A percentile compares a stretch with the other conserved stretches of the same genome.
Conservation (phyloP, 2,113 vertebrate genomes). For the Martes martes region DNA sequence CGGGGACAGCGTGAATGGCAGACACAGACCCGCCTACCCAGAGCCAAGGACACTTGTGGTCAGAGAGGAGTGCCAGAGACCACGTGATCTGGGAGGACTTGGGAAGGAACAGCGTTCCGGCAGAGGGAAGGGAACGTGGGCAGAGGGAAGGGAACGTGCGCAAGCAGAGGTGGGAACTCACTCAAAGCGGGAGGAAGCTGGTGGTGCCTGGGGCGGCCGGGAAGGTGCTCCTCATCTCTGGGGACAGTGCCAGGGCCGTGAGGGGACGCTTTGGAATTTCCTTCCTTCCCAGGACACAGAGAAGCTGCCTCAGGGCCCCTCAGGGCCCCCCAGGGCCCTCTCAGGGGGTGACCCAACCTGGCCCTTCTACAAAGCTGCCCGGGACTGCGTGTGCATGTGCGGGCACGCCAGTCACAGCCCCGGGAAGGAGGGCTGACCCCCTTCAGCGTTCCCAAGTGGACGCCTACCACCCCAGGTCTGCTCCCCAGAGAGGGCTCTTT, state of each 20-base stretch:
- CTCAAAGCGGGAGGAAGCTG: not conserved
- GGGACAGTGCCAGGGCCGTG: not conserved
- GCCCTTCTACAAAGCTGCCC: not conserved
- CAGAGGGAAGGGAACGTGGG: not conserved
- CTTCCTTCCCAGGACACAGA: not conserved
- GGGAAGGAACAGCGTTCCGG: not conserved
- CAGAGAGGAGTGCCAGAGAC: not conserved
- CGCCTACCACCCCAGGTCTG: not conserved
- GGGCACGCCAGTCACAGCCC: not conserved
- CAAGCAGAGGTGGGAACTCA: not conserved
- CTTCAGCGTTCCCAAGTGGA: not conserved
- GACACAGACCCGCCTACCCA: fast-evolving
- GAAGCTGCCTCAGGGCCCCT: not conserved
- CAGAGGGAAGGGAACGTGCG: not conserved
- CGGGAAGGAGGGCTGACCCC: not conserved
- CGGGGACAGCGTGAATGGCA: not conserved
- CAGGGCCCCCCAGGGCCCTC: not conserved
- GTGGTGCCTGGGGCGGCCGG: not conserved
- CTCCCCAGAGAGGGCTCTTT: not conserved
- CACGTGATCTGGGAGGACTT: not conserved
- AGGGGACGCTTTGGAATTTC: fast-evolving
- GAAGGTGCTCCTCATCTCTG: fast-evolving
- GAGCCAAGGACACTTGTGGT: not conserved
- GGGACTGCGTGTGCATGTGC: fast-evolving
- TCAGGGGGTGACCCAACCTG: not conserved